Evolutionary conservation across 2,888 invertebrate species (phyloP).

Genomic region (Brenthis hecate): DNA sequence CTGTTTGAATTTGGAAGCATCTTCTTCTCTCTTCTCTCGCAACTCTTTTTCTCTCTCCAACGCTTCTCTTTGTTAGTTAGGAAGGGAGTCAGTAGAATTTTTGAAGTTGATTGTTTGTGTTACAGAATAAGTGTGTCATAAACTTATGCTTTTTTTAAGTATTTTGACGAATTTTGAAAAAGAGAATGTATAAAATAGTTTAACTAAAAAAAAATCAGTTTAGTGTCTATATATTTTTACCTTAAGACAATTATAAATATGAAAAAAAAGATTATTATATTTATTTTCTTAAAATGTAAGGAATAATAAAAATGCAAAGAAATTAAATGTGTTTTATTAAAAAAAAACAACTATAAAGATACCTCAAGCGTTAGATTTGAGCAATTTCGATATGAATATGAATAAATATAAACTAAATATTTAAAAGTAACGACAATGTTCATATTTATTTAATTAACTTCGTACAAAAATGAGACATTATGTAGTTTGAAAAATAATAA

Average conservation of each 20-base stretch:
- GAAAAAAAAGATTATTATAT: no score
- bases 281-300: background rate
- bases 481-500: background rate
- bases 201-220: no score
- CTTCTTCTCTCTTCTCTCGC: constrained; percentile 68
- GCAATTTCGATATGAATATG: constrained; percentile 1
- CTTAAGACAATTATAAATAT: no score
- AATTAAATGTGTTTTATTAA: constrained; percentile 3
- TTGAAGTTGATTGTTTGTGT: constrained; percentile 13
- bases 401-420: background rate
- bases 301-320: constrained; percentile 3
- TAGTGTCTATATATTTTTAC: no score
- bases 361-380: constrained; percentile 18
- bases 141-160: background rate
- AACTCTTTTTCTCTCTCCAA: constrained; percentile 71
- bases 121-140: constrained; percentile 22
- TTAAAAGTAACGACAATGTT: background rate
- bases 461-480: constrained; percentile 7
- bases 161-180: background rate
- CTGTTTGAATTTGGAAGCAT: constrained; percentile 65
- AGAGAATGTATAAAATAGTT: background rate
- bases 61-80: constrained; percentile 65
- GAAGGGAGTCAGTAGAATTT: constrained; percentile 52
- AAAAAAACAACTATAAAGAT: constrained; percentile 7
- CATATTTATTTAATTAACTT: background rate